These are phyloP conservation scores for Drosophila murphyi DNA, from an alignment of 1,140 invertebrate species.

Conservation along the genomic window DNA sequence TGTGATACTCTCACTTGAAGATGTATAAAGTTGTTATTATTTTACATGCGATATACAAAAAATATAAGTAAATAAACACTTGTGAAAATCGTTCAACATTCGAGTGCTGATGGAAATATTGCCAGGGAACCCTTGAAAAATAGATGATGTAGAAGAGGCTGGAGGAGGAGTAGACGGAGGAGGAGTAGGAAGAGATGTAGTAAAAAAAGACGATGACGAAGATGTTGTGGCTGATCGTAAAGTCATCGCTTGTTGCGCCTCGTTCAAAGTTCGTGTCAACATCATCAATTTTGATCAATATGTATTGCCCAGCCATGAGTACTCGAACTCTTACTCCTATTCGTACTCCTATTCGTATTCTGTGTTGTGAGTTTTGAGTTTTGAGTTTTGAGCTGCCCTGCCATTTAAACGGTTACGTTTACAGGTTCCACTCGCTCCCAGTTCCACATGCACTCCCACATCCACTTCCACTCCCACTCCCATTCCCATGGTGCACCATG, in stretches of 20 bases:
- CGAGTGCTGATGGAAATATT: conserved; percentile 36
- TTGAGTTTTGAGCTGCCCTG: conserved; percentile 11
- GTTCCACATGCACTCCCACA: conserved; percentile 18
- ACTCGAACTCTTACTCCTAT: conserved; percentile 17
- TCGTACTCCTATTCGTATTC: background rate
- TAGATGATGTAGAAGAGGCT: background rate
- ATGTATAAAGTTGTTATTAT: conserved; percentile 56
- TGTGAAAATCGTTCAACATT: conserved; percentile 69
- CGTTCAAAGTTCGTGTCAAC: conserved; percentile 83
- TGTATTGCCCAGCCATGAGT: conserved; percentile 55
- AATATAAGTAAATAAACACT: conserved; percentile 49
- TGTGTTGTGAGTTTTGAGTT: background rate
- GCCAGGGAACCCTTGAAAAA: conserved; percentile 55
- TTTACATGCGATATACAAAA: conserved; percentile 58
- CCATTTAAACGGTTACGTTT: conserved; percentile 25
- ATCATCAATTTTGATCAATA: conserved; percentile 83
- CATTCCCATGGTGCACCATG: background rate
- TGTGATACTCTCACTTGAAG: conserved; percentile 74
- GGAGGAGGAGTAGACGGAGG: background rate
- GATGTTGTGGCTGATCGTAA: conserved; percentile 42
- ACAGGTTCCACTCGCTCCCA: conserved; percentile 7
- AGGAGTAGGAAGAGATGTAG: background rate
- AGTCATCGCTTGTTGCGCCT: conserved; percentile 49
- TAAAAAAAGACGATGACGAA: conserved; percentile 22
- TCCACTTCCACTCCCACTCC: conserved; percentile 12